Evolutionary conservation across 2,797 vertebrate genomes (phyloP), one percentile per base, ranked within the genome.

Genomic region (Zonotrichia albicollis): DNA sequence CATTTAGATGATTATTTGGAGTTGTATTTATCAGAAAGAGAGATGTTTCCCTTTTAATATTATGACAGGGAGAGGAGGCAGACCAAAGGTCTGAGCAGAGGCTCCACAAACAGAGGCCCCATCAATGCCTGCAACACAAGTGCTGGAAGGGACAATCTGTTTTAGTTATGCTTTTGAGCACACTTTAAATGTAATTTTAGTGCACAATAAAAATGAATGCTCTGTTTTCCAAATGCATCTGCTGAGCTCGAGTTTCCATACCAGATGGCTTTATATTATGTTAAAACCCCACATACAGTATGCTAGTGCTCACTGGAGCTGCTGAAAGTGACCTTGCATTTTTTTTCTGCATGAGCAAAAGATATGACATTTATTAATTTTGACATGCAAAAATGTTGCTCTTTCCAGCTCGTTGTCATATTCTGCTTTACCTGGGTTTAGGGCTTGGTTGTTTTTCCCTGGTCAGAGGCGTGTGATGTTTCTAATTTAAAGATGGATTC

Each of bases 121-220:
- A 38, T n/a, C 78, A 61, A 61, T 62, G 94, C 81, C 70, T 93
- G 51, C 85, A 48, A 78, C 73, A 42, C 45, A 64, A 96, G 68
- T 42, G 78, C 71, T 93, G 65, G 76, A 76, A 97, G 83, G 93
- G 64, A 79, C 91, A 95, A 94, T 94, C 91, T 96, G 76, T 75
- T 95, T 97, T 92, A 94, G 88, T 95, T 96, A 92, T 92, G 89
- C 77, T 96, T 97, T 96, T 90, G 81, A 94, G 84, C 76, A 94
- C 60, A 93, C 78, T 95, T 96, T 93, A 93, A 93, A 95, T 95
- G 87, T 93, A 94, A 97, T 97, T 97, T 97, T 96, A 97, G 90
- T 74, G 40, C 50, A 95, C 74, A 96, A 96, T 95, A 95, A 84
- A 96, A 96, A 95, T 65, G 95, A 96, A 89, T 88, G 60, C 45